These are phyloP conservation scores for Cyanoderma ruficeps DNA, from an alignment of 2,113 vertebrate species.

Conservation along the genomic window DNA sequence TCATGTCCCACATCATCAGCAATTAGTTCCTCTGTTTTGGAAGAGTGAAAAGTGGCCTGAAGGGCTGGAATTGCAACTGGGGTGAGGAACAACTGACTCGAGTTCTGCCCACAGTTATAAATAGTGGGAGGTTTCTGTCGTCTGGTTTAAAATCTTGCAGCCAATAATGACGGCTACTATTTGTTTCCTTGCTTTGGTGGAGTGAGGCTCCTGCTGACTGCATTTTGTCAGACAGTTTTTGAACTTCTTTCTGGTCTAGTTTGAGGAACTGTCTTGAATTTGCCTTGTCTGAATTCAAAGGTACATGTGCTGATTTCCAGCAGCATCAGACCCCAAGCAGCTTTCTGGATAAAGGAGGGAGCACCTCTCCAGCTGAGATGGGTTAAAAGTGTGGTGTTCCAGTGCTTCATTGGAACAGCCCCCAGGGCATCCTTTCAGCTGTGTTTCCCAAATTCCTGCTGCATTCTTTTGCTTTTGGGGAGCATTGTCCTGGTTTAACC, in stretches of 20 bases:
- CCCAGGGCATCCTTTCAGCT: not conserved
- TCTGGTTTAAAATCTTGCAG: not conserved
- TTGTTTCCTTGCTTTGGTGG: not conserved
- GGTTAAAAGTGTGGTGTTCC: not conserved
- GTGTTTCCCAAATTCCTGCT: not conserved
- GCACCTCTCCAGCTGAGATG: not conserved
- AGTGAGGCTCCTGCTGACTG: not conserved
- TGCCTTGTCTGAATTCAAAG: not conserved
- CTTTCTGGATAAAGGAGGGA: not conserved
- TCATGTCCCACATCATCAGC: not conserved
- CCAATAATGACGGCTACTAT: not conserved
- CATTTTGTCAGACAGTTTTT: not conserved
- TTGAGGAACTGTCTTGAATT: not conserved
- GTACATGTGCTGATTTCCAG: accelerated
- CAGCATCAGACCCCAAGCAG: not conserved
- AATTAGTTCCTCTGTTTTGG: not conserved
- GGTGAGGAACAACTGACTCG: not conserved
- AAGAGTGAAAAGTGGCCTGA: not conserved
- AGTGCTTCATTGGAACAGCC: not conserved
- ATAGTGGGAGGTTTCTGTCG: not conserved
- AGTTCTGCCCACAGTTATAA: not conserved
- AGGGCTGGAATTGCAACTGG: not conserved
- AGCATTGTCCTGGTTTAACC: not conserved
- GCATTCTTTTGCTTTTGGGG: not conserved
- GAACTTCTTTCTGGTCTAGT: not conserved